Conservation (phyloP, 2,888 invertebrate species). For the Iphiclides podalirius region DNA sequence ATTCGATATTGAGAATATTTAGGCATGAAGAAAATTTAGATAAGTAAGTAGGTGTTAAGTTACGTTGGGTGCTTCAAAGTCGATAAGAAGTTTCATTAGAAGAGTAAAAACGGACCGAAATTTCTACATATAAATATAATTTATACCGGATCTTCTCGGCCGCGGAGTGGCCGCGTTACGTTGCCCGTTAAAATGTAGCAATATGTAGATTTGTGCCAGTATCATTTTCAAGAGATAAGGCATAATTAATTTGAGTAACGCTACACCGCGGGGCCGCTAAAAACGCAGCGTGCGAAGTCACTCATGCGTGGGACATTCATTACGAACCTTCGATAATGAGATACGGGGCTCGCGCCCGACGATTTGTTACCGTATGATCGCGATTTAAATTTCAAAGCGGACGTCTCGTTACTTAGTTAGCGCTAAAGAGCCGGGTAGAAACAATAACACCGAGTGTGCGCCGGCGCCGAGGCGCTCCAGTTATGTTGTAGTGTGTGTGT, state of each 20-base stretch:
- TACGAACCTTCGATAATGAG: conserved; percentile 21
- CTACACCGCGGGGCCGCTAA: conserved; percentile 3
- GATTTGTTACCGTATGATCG: conserved; percentile 40
- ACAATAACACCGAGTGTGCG: conserved; percentile 51
- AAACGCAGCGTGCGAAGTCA: conserved; percentile 7
- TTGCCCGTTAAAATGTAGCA: conserved; percentile 1
- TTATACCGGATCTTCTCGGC: conserved; percentile 2
- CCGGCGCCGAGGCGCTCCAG: conserved; percentile 73
- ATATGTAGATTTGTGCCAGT: conserved; percentile 1
- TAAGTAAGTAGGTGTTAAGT: too few relatives aligned
- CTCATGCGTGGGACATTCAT: conserved; percentile 21
- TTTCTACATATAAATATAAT: conserved; percentile 2
- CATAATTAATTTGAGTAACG: conserved; percentile 13
- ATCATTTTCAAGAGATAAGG: conserved; percentile 10
- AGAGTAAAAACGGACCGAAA: neutral
- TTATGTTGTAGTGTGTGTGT: conserved; percentile 32
- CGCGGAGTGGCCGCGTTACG: neutral
- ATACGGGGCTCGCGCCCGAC: conserved; percentile 17
- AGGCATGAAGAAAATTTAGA: too few relatives aligned
- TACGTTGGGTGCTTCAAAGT: too few relatives aligned
- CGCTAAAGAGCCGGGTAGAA: conserved; percentile 38
- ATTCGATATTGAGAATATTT: too few relatives aligned
- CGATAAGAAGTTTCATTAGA: neutral
- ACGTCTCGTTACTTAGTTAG: conserved; percentile 45
- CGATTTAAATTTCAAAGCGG: conserved; percentile 63